Evolutionary conservation across 2,888 invertebrate genomes (phyloP).

Genomic region (Sepiola atlantica): DNA sequence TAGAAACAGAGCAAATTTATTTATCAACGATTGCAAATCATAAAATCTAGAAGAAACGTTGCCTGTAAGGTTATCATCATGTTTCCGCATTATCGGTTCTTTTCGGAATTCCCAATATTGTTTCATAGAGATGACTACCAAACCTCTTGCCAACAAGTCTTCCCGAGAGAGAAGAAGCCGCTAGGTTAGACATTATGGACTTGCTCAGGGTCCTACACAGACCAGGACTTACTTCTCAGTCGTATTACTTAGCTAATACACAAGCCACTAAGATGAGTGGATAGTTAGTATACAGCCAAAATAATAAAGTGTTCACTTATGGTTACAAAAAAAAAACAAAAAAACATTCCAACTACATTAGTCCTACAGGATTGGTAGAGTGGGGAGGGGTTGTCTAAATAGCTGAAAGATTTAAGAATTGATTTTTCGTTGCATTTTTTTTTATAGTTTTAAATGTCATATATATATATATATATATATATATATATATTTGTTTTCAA

Average conservation of each 20-base stretch:
- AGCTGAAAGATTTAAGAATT: neutral
- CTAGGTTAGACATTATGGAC: neutral
- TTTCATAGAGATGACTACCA: slow-evolving; percentile 42
- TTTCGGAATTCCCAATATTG: slow-evolving; percentile 41
- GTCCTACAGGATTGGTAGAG: neutral
- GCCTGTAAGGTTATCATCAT: neutral
- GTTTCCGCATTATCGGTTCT: slow-evolving; percentile 24
- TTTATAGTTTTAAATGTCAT: neutral
- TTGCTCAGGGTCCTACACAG: slow-evolving; percentile 41
- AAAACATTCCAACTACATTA: neutral
- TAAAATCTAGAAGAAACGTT: neutral
- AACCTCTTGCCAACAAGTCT: slow-evolving; percentile 32
- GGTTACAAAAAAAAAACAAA: neutral
- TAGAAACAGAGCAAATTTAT: slow-evolving; percentile 42
- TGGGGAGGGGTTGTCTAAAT: neutral
- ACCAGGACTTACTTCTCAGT: neutral
- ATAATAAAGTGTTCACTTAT: neutral
- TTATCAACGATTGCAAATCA: slow-evolving; percentile 40
- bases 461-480: neutral
- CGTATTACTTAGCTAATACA: neutral
- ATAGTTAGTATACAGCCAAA: slow-evolving; percentile 32
- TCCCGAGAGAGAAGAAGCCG: neutral
- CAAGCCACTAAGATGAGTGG: neutral
- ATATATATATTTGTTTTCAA: too few relatives aligned
- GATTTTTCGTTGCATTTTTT: slow-evolving; percentile 20